Conservation (phyloP, 2,797 vertebrate genomes). For the Emys orbicularis region DNA sequence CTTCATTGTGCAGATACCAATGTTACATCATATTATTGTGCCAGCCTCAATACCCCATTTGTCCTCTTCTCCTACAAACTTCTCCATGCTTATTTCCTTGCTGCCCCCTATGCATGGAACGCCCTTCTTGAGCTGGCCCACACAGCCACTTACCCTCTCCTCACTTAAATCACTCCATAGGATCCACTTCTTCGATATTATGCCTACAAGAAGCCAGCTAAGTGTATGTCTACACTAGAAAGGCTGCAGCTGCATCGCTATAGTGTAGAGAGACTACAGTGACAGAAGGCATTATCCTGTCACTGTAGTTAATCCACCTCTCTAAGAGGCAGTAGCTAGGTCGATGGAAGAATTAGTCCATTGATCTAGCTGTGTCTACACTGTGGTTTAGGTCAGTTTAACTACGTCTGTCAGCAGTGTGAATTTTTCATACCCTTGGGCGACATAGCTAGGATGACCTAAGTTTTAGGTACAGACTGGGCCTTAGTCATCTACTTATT, state of each 20-base stretch:
- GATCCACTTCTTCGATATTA: background rate
- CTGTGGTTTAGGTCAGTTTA: background rate
- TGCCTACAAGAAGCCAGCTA: background rate
- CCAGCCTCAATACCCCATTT: rapidly evolving
- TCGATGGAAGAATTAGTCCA: background rate
- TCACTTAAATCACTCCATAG: background rate
- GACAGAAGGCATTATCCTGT: background rate
- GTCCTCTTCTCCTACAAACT: rapidly evolving
- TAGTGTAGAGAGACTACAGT: background rate
- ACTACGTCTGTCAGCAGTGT: background rate
- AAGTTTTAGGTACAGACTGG: no score
- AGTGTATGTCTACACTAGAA: background rate
- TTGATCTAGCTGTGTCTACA: background rate
- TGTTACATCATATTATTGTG: rapidly evolving
- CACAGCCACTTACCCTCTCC: background rate
- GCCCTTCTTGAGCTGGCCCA: background rate
- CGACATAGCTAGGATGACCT: background rate
- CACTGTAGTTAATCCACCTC: background rate
- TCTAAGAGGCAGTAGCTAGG: background rate
- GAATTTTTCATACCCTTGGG: background rate
- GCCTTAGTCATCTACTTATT: background rate
- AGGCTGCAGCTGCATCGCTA: background rate
- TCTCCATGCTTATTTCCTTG: rapidly evolving
- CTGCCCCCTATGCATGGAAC: background rate
- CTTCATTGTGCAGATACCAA: background rate